Conservation (phyloP, 2,888 invertebrate genomes). For the Lepidocyrtoides sp. region DNA sequence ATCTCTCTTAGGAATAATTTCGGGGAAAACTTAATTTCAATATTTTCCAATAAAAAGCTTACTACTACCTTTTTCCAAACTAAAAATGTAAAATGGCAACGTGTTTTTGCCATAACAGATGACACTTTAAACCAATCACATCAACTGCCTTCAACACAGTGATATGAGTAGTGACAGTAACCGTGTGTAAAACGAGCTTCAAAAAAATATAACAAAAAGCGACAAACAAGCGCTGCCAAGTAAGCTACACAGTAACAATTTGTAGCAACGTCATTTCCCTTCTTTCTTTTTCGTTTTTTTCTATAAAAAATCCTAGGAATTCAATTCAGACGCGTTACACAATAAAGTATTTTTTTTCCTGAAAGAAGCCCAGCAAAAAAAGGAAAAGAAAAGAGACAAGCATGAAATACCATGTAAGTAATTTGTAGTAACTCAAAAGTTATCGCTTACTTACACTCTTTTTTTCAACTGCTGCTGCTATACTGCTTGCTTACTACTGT, state of each 20-base stretch:
- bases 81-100: too few relatives aligned
- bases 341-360: background rate
- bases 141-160: background rate
- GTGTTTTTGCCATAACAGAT: background rate
- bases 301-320: background rate
- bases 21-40: too few relatives aligned
- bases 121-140: background rate
- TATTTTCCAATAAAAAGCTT: too few relatives aligned
- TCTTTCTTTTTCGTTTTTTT: background rate
- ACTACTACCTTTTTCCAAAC: too few relatives aligned
- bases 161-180: too few relatives aligned
- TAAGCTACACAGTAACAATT: too few relatives aligned
- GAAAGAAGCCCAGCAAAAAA: background rate
- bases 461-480: background rate
- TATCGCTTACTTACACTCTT: constrained; percentile 25
- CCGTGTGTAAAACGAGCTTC: too few relatives aligned
- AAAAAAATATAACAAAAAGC: background rate
- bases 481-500: too few relatives aligned
- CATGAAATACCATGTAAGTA: constrained; percentile 19
- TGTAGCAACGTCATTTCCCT: background rate
- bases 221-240: background rate
- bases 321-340: background rate
- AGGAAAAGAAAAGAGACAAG: constrained; percentile 4
- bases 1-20: too few relatives aligned
- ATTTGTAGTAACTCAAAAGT: constrained; percentile 45